These are phyloP conservation scores for Phaonia tiefii DNA, from an alignment of 2,888 invertebrate species.

Conservation along the genomic window DNA sequence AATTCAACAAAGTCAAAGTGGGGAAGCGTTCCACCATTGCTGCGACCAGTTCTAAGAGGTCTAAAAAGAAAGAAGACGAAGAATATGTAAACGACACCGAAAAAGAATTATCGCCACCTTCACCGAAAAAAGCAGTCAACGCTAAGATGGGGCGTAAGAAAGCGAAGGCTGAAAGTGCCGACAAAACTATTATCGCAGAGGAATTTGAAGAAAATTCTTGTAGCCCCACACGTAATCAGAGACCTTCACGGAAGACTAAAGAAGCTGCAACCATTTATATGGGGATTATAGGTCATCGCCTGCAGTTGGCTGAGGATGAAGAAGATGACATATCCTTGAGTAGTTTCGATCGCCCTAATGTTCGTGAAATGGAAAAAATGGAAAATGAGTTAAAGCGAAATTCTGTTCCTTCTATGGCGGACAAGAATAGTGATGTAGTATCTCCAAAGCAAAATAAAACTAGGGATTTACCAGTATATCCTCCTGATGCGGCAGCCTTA, in stretches of 20 bases:
- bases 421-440: constrained; percentile 40
- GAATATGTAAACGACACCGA: constrained; percentile 36
- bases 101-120: constrained; percentile 63
- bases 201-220: constrained; percentile 70
- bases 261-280: constrained; percentile 88
- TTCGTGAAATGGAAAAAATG: constrained; percentile 83
- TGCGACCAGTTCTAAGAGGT: constrained; percentile 31
- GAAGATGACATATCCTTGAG: constrained; percentile 85
- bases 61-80: constrained; percentile 53
- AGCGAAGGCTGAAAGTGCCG: constrained; percentile 56
- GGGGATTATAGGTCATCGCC: constrained; percentile 87
- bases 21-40: constrained; percentile 38
- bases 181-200: constrained; percentile 54
- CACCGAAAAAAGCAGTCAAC: constrained; percentile 71
- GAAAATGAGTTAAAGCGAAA: constrained; percentile 82
- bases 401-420: constrained; percentile 69
- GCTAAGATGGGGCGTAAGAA: constrained; percentile 70
- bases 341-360: constrained; percentile 86
- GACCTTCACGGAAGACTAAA: constrained; percentile 87
- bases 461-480: constrained; percentile 27
- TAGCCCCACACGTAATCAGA: constrained; percentile 73
- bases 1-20: constrained; percentile 36
- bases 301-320: constrained; percentile 84
- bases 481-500: constrained; percentile 15
- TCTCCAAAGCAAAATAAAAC: constrained; percentile 56